These are phyloP conservation scores for Epinotia nisella DNA, from an alignment of 2,888 invertebrate genomes.

Conservation along the genomic window DNA sequence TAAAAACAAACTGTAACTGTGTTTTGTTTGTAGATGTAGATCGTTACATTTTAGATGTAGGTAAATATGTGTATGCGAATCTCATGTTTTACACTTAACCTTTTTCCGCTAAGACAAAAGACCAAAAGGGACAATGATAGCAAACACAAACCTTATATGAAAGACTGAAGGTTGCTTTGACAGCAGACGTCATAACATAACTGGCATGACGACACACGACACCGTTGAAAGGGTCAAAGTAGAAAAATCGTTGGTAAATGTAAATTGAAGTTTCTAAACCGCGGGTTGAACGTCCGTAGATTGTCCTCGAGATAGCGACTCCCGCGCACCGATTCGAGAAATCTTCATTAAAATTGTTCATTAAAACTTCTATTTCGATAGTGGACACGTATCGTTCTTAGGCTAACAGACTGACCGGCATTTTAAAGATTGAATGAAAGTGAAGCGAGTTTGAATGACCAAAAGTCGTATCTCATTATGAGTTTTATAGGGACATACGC, in stretches of 20 bases:
- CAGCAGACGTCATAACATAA: too few relatives aligned
- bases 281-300: slow-evolving; percentile 33
- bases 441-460: background rate
- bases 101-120: too few relatives aligned
- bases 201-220: too few relatives aligned
- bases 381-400: slow-evolving; percentile 35
- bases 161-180: too few relatives aligned
- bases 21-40: too few relatives aligned
- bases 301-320: slow-evolving; percentile 30
- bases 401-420: slow-evolving; percentile 14
- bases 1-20: too few relatives aligned
- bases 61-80: too few relatives aligned
- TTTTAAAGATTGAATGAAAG: slow-evolving; percentile 35
- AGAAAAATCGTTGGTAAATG: background rate
- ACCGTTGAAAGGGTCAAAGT: too few relatives aligned
- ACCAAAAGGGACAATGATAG: too few relatives aligned
- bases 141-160: too few relatives aligned
- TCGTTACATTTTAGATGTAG: too few relatives aligned
- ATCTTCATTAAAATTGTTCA: slow-evolving; percentile 43
- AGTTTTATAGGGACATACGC: background rate
- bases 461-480: background rate
- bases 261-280: background rate
- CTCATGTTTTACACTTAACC: too few relatives aligned
- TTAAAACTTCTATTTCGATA: slow-evolving; percentile 39
- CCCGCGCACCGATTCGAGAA: slow-evolving; percentile 39